Evolutionary conservation across 2,888 invertebrate species (phyloP), one percentile per base, ranked within the genome.

Genomic region (Aquatica leii): DNA sequence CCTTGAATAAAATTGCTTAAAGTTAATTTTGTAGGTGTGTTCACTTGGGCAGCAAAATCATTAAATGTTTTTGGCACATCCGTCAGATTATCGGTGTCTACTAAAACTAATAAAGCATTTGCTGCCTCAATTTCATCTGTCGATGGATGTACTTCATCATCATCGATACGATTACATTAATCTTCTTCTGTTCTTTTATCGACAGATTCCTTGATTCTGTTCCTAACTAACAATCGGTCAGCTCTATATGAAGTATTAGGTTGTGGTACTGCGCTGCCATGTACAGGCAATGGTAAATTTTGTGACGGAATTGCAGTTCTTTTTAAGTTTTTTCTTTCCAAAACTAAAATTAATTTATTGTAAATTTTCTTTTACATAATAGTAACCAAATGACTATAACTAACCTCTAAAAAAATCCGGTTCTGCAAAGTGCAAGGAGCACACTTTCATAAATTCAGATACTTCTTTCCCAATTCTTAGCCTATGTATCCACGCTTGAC

Each of bases 391-490:
- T 14, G 15, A 41, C 8, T 41, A 3, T 41, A 41, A 41, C 41
- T 41, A 41, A 41, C 41, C 41, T 41, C 41, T 41, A 14, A 41
- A 41, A 37, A 41, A 41, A 41, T 41, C 41, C 8, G 41, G 2
- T 41, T 12, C 41, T 15, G 8, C 41, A 15, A 41, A 41, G 14
- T 41, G 41, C 15, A 41, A 41, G 2, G 41, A 41, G 8, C 41
- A 41, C 15, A 41, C 41, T 41, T 41, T 41, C 41, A 41, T 41
- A 14, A 3, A 41, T 1, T 41, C 41, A 14, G 41, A 41, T 15
- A 14, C 41, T 12, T 41, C 14, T 41, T 41, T 41, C 2, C 41
- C n/a, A 41, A 41, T 14, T 41, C 8, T 41, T 14, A 41, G 8
- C 15, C 8, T 11, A 41, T 12, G 12, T 3, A 12, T 41, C 24